Evolutionary conservation across 2,113 vertebrate genomes (phyloP), one percentile per base, ranked within the genome.

Genomic region (Nothobranchius furzeri): DNA sequence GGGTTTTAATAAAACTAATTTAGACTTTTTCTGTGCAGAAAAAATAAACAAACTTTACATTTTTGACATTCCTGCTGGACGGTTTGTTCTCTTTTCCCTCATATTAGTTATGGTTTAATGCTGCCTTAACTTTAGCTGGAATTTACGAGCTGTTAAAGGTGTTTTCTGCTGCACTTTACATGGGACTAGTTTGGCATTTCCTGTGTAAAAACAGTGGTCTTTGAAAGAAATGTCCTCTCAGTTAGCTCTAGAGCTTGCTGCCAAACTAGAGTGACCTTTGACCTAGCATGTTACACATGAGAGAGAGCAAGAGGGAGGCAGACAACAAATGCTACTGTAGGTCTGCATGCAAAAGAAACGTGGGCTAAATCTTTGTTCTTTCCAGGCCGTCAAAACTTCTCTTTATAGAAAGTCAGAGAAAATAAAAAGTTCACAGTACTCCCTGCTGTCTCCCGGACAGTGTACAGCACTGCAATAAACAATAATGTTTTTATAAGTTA

Each of bases 171-270:
- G 74, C 72, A 80, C 63, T 82, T 87, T 88, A 71, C 79, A 69
- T 90, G 87, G 86, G 89, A 87, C 78, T 76, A 72, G 81, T 85
- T 77, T 85, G 86, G 85, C 75, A 91, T 92, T 93, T 93, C 90
- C 91, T 93, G 89, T 85, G 59, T 87, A 70, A 89, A 90, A 87
- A 36, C 70, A 55, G 66, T 64, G 68, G 66, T 80, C 71, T 89
- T 89, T 78, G 88, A 87, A 88, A 69, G 77, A 85, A 88, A 79
- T 76, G 76, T 86, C 81, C 64, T 84, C 72, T 85, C 68, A 82
- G 87, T 70, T 58, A 73, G 74, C 60, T 73, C 57, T 82, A 45
- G 65, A 88, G 81, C 73, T 64, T 76, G 81, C 85, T 72, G 75
- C 84, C 86, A 73, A 64, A 60, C 77, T 87, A 67, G 83, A 55